phyloP scores from a whole-genome alignment of 2,888 invertebrate genomes.

The Linyphia triangularis region DNA sequence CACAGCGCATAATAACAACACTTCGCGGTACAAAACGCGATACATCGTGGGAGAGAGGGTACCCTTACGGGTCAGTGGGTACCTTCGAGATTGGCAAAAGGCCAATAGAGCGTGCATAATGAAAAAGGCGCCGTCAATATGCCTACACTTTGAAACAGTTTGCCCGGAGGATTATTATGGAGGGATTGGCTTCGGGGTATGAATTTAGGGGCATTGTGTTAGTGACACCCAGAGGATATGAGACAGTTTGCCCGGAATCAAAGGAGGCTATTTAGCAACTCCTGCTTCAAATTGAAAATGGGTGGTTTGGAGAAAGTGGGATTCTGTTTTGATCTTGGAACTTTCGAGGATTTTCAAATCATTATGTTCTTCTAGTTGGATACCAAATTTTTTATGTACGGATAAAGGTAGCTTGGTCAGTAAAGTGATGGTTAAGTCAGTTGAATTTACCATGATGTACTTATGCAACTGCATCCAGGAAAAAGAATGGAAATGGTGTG shows the following conservation, averaged over 20 bases:
- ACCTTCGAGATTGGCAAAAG: slow-evolving; percentile 1
- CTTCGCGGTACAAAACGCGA: neutral
- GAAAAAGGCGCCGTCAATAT: slow-evolving; percentile 45
- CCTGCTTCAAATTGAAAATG: neutral
- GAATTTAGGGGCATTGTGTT: slow-evolving; percentile 10
- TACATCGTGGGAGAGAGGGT: slow-evolving; percentile 51
- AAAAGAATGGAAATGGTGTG: too few relatives aligned
- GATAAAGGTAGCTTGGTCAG: too few relatives aligned
- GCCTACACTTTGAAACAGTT: slow-evolving; percentile 41
- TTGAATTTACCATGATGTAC: too few relatives aligned
- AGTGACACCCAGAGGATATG: slow-evolving; percentile 46
- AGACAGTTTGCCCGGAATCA: slow-evolving; percentile 24
- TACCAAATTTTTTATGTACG: too few relatives aligned
- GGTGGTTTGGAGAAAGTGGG: too few relatives aligned
- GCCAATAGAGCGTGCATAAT: slow-evolving; percentile 45
- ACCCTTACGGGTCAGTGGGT: slow-evolving; percentile 32
- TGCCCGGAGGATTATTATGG: slow-evolving; percentile 44
- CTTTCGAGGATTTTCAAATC: too few relatives aligned
- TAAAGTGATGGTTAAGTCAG: too few relatives aligned
- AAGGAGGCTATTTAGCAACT: slow-evolving; percentile 10
- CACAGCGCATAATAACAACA: slow-evolving; percentile 10
- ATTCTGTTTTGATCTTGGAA: too few relatives aligned
- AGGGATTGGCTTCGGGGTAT: neutral
- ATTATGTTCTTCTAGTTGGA: too few relatives aligned
- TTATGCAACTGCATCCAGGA: too few relatives aligned